Base-by-base conservation (phyloP, 2,888 invertebrate genomes). In the Eretmocerus hayati region DNA sequence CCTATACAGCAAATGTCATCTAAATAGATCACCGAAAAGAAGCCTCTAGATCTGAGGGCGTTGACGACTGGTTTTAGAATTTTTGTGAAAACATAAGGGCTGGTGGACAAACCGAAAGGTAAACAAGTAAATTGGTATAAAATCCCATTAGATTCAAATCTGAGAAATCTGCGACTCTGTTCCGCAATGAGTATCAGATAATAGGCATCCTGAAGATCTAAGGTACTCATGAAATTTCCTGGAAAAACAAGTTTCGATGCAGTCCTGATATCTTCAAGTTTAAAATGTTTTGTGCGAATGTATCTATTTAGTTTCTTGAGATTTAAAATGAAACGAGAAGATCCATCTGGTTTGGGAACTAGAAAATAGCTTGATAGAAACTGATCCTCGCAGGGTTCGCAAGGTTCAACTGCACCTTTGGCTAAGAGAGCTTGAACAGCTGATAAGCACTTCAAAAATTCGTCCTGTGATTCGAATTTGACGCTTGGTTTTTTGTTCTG, bases 51-150 rank as follows among this genome's bases (percentile, higher is more conserved):
- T 13, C 45, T 52, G 23, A 57, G 33, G 16, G 32, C 19, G 11
- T 30, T 32, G 19, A 56, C 30, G 9, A 59, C 50, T 21, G 56
- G 56, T 46, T 57, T 59, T 26, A 59, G 19, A 5, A 59, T 33
- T 52, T 59, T 61, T 3, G 60, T 59, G 42, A 59, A 61, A 1
- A 60, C 2, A 39, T 37, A 60, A 5, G 60, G 59, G 3, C 55
- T 51, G 11, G 53, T 51, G 16, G 26, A 26, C 11, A 59, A 44
- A 5, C 60, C 59, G 48, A 61, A 60, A 5, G 59, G 60, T 13
- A 61, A 18, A 33, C 46, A 48, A 39, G 15, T 50, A 51, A 58
- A 60, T 46, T 59, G 49, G 45, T 54, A 60, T 4, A 56, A 20
- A 26, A n/a, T 46, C 3, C 35, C 42, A 2, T 52, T 16, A 48